Base-by-base conservation (phyloP, 2,888 invertebrate species). In the Drosophila barbarae region DNA sequence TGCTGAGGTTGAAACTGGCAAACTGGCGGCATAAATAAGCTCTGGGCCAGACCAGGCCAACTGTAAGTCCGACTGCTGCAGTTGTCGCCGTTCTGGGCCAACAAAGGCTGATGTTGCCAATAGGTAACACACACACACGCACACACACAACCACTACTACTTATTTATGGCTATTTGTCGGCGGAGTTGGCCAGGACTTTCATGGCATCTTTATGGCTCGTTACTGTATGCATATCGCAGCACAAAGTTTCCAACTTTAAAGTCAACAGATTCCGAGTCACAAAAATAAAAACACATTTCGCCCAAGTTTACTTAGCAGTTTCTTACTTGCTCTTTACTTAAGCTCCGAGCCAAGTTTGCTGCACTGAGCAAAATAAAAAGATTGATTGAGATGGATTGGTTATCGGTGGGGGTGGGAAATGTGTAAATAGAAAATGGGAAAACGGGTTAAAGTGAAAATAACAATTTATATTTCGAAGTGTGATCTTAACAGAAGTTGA, bases 101-200 rank as follows among this genome's bases (percentile, higher is more conserved):
- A 71, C 58, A 75, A 56, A 61, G 51, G 39, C 56, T 53, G 58
- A 74, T 63, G 50, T 60, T 61, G 59, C 72, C 78, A 72, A 73
- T 73, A 77, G 73, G 72, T 77, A 66, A 52, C 5, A 13, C 42
- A 47, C 10, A 41, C 30, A 44, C 42, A 47, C 10, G 36, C 30
- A 44, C 23, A 44, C 30, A 35, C 5, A 44, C 8, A 56, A 42
- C 46, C 8, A 21, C 7, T 44, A 23, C 38, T 28, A 44, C 79
- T 79, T 79, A 75, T 82, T 78, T 82, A 78, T 82, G 75, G 68
- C 75, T 75, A 82, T 79, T 78, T 78, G 79, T 67, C 61, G 68
- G 58, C 73, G 79, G 49, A 76, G 74, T 66, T 80, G 69, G 77
- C 75, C 70, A 77, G 71, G 35, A 61, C 32, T 63, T 57, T 59